phyloP scores from a whole-genome alignment of 2,113 vertebrate species.

The Phaethornis superciliosus region DNA sequence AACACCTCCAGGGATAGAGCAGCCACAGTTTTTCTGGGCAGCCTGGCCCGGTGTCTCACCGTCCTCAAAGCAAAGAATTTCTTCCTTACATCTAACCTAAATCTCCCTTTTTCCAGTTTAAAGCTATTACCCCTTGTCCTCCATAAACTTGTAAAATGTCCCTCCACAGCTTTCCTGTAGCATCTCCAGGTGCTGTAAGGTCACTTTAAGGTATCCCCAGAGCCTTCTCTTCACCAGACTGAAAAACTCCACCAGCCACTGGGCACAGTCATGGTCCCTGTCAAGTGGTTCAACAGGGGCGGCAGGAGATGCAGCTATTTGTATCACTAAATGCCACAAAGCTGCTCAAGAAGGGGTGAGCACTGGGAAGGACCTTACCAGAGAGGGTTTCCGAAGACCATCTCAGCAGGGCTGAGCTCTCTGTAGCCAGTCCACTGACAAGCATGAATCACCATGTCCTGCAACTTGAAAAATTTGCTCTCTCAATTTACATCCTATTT shows the following conservation, averaged over 20 bases:
- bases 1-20: too few relatives aligned
- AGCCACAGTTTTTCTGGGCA: too few relatives aligned
- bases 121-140: too few relatives aligned
- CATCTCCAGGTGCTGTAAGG: too few relatives aligned
- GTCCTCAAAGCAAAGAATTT: too few relatives aligned
- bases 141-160: too few relatives aligned
- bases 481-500: not conserved
- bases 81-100: too few relatives aligned
- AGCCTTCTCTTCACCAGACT: too few relatives aligned
- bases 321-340: not conserved
- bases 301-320: not conserved
- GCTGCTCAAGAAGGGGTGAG: not conserved
- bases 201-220: too few relatives aligned
- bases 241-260: not conserved
- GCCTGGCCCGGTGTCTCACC: too few relatives aligned
- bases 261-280: fast-evolving
- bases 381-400: not conserved
- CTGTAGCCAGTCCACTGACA: not conserved
- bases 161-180: too few relatives aligned
- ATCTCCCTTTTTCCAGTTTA: too few relatives aligned
- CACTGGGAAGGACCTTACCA: not conserved
- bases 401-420: not conserved
- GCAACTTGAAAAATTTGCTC: not conserved
- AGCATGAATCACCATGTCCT: fast-evolving
- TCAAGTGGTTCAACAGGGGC: fast-evolving